Percentiles rank a stretch among this genome's conserved stretches.
Conservation (phyloP, 2,113 vertebrate genomes). For the Collichthys lucidus region DNA sequence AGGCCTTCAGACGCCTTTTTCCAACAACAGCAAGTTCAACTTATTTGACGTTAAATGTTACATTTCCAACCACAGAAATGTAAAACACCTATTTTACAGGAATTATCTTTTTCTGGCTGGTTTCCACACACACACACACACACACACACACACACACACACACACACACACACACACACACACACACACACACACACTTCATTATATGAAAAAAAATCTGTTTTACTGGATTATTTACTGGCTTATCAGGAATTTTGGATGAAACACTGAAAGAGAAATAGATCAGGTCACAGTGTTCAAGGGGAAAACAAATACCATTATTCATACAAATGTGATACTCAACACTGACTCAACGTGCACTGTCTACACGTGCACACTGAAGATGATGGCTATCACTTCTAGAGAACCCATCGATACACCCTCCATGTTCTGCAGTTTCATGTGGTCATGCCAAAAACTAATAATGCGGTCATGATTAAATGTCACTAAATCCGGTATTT, state of each 20-base stretch:
- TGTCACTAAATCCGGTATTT: background rate
- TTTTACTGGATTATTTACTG: background rate
- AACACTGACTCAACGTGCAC: background rate
- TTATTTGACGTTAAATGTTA: background rate
- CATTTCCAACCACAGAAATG: background rate
- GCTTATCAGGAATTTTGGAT: background rate
- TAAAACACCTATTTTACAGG: background rate
- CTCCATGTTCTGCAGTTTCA: background rate
- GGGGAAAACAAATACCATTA: background rate
- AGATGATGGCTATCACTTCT: background rate
- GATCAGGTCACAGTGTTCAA: background rate
- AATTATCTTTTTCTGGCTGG: background rate
- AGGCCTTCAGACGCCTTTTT: slow-evolving; percentile 32
- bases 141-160: background rate
- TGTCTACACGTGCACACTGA: background rate
- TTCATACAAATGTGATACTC: background rate
- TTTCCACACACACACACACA: background rate
- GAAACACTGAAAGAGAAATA: background rate
- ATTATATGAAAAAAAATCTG: background rate
- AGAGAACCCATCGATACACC: background rate
- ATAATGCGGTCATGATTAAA: background rate
- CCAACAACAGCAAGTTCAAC: slow-evolving; percentile 14
- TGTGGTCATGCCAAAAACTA: no score
- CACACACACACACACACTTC: background rate
- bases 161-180: background rate